Evolutionary conservation across 2,797 vertebrate species (phyloP), one percentile per base, ranked within the genome.

Genomic region (Notoglanidium macrostoma): DNA sequence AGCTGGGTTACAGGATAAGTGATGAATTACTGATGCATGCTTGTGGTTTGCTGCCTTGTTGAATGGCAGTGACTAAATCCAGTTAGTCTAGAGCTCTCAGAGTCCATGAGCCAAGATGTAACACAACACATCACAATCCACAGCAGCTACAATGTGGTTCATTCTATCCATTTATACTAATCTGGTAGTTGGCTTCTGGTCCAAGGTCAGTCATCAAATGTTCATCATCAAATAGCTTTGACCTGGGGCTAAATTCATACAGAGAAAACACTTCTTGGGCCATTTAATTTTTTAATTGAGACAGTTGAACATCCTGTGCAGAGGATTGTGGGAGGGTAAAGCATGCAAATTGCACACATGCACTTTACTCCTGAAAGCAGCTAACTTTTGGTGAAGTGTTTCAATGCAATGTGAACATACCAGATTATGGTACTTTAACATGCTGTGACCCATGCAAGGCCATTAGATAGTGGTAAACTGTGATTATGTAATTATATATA

Each of bases 1-100:
- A 74, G 89, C 91, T 85, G 92, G 89, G 95, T 94, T 91, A 91
- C 84, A 90, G 92, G 94, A 93, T 94, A 93, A 92, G 94, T 94
- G 93, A 94, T 89, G 84, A 93, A 91, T 94, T 92, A 90, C 92
- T 94, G 93, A 94, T 88, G 93, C 94, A 93, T 92, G 90, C 92
- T 92, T 92, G 94, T 90, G 94, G 94, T 94, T 95, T 93, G 91
- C 87, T 74, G 92, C 91, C 92, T 91, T 78, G 87, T 93, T 80
- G 83, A 81, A 91, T 89, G 91, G 87, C 91, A 67, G 79, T 32
- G 51, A 83, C 61, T 51, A 83, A 49, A 83, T 32, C 59, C 80
- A 51, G 61, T 51, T 67, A 67, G 51, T 65, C 46, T 46, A 55
- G 19, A 87, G 51, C 55, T 70, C 70, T 80, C 17, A 59, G 61